Conservation (phyloP, 2,797 vertebrate species). For the Anguilla anguilla region DNA sequence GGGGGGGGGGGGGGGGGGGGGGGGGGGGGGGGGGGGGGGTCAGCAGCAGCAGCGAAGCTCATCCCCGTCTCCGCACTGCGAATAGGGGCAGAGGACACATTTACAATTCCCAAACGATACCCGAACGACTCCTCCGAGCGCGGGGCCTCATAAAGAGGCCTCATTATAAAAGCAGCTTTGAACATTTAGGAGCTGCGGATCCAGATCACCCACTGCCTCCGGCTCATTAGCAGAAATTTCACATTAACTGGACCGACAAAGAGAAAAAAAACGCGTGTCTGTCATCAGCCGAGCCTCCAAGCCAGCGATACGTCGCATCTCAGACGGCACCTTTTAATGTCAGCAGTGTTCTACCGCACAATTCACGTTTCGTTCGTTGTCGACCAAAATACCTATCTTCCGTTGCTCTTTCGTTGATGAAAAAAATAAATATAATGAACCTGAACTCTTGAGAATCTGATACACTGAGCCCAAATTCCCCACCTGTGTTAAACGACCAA, state of each 20-base stretch:
- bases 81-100: background rate
- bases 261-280: background rate
- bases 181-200: background rate
- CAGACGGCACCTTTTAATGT: background rate
- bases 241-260: constrained; percentile 9
- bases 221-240: constrained; percentile 7
- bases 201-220: background rate
- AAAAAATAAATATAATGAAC: background rate
- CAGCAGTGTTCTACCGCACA: background rate
- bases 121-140: background rate
- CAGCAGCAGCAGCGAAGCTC: background rate
- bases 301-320: background rate
- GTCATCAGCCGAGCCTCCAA: background rate
- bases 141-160: background rate
- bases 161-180: constrained; percentile 1
- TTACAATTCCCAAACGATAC: background rate
- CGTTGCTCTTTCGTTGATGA: background rate
- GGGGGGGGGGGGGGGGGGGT: background rate
- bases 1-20: too few species aligned
- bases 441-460: background rate
- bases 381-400: background rate
- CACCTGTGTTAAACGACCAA: background rate
- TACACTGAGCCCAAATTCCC: background rate
- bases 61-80: background rate
- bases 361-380: background rate